Evolutionary conservation across 2,113 vertebrate species (phyloP), one percentile per base, ranked within the genome.

Genomic region (Coptodon bakossiorum): DNA sequence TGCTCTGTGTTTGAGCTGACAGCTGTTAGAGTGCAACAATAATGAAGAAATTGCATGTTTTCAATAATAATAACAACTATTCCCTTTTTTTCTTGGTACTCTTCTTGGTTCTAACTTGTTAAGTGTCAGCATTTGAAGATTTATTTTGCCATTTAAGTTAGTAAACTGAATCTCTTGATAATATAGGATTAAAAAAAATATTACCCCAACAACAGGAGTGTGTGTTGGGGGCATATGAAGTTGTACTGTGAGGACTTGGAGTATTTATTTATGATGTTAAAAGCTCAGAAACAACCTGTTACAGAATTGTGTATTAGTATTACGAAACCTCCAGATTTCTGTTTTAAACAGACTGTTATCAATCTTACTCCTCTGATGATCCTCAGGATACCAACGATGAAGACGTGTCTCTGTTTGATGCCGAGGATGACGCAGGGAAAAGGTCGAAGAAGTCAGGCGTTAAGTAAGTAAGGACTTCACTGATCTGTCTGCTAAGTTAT

Each of bases 351-450:
- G 12, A 14, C 38, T 71, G 38, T 48, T 0, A 43, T 34, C 3
- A 1, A 0, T 66, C 2, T 14, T 5, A 2, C 13, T 78, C 13
- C 6, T 17, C 16, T 50, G 71, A n/a, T 0, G 22, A 68, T 4
- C 5, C 57, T 6, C 86, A 99, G 98, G 97, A 97, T 80, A 95
- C 96, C 89, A 97, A 92, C 16, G 98, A 99, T 68, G 98, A 99
- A 88, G 98, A 99, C 9, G 98, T 99, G 88, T 98, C 98, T 73
- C 96, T 99, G 80, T 99, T 99, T 80, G 98, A 99, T 80, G 97
- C 98, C 0, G 98, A 99, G 92, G 98, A 98, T 38, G 97, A 99
- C 83, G 91, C 83, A 3, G 92, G 95, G 76, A 95, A 94, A 89
- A 95, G 94, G 88, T 93, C 96, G 8, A 97, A 92, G 92, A 98